Evolutionary conservation across 2,113 vertebrate species (phyloP).

Genomic region (Pteruthius melanotis): DNA sequence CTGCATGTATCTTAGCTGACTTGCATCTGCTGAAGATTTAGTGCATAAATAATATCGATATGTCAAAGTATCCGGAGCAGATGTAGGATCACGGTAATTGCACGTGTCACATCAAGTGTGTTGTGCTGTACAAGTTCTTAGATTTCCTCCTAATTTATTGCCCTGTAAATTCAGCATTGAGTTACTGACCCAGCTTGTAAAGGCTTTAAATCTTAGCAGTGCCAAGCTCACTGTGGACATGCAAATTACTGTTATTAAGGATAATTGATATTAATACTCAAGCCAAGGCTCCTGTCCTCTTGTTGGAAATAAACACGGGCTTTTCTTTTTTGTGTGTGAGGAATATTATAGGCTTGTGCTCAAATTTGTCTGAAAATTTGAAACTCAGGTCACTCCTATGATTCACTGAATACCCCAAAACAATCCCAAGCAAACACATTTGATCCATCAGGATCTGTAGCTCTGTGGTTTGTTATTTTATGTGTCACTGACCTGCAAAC

Average conservation of each 20-base stretch:
- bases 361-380: not conserved
- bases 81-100: not conserved
- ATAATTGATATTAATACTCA: not conserved
- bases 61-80: not conserved
- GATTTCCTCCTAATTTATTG: not conserved
- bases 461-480: not conserved
- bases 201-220: not conserved
- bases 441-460: too few species aligned
- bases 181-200: not conserved
- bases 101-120: not conserved
- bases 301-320: not conserved
- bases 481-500: not conserved
- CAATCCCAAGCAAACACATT: not conserved
- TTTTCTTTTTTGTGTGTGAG: not conserved
- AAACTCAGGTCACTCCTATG: not conserved
- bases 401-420: not conserved
- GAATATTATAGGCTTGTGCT: not conserved
- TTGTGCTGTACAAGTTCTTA: not conserved
- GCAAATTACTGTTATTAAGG: constrained; percentile 25
- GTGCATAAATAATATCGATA: not conserved
- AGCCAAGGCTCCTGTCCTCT: not conserved
- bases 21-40: not conserved
- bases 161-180: not conserved
- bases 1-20: not conserved
- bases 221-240: not conserved